Percentiles rank a stretch among this genome's conserved stretches.
phyloP scores from a whole-genome alignment of 2,113 vertebrate genomes.

The Falcunculus frontatus region DNA sequence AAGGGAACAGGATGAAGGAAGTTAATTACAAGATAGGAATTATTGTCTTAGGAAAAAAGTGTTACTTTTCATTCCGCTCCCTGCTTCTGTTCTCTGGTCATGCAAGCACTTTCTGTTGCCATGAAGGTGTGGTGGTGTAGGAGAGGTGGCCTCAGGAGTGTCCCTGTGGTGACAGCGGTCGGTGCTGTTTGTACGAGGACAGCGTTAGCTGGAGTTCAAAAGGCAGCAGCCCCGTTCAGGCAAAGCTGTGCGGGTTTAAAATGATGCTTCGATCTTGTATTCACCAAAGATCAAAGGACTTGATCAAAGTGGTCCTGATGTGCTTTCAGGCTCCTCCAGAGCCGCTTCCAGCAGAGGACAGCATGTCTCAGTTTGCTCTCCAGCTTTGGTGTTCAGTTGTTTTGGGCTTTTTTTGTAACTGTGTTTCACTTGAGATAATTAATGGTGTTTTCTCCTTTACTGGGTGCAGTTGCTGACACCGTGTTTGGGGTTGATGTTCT shows the following conservation, averaged over 20 bases:
- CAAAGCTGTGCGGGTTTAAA: background rate
- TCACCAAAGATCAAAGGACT: background rate
- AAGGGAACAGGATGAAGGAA: background rate
- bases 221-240: background rate
- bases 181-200: background rate
- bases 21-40: background rate
- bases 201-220: background rate
- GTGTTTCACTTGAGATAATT: background rate
- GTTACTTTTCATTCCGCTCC: background rate
- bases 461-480: background rate
- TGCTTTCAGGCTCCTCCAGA: background rate
- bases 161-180: background rate
- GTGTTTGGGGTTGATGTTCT: background rate
- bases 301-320: background rate
- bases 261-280: background rate
- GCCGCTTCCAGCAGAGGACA: slow-evolving; percentile 33
- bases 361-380: slow-evolving; percentile 13
- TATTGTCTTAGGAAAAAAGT: background rate
- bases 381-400: background rate
- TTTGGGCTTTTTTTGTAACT: background rate
- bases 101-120: rapidly evolving
- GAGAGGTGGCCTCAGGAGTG: background rate
- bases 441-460: background rate
- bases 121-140: rapidly evolving
- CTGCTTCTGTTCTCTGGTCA: background rate